A percentile compares a stretch with the other conserved stretches of the same genome.
Evolutionary conservation across 1,140 invertebrate genomes (phyloP).

Genomic region (Dendroctonus valens): DNA sequence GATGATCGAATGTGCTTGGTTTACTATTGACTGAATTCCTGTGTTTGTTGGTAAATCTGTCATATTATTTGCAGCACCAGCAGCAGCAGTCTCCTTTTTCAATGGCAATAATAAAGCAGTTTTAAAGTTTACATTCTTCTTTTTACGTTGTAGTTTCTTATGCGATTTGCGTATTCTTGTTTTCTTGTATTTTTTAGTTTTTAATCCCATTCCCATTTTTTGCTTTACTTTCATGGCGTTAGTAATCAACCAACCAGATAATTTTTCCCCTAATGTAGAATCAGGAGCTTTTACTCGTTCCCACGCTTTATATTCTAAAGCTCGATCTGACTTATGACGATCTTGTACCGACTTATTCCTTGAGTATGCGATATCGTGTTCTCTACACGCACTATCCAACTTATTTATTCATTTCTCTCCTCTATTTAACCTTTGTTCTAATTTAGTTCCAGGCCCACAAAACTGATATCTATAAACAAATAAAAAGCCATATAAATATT

Average conservation of each 20-base stretch:
- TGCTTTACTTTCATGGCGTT: constrained; percentile 26
- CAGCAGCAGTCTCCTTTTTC: too few species aligned
- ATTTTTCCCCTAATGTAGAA: constrained; percentile 13
- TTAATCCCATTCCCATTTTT: constrained; percentile 25
- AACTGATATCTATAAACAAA: too few species aligned
- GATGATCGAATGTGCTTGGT: constrained; percentile 9
- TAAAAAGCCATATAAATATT: too few species aligned
- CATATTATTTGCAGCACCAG: constrained; percentile 21
- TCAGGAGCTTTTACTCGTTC: constrained; percentile 8
- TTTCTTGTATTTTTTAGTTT: constrained; percentile 19
- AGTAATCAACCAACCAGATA: constrained; percentile 19
- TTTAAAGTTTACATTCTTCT: too few species aligned
- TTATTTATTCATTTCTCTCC: too few species aligned
- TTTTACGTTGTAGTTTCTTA: constrained; percentile 13
- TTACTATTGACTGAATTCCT: not conserved
- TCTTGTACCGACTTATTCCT: too few species aligned
- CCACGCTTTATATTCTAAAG: constrained; percentile 23
- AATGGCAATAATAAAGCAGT: too few species aligned
- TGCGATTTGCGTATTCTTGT: constrained; percentile 22
- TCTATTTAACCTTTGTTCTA: too few species aligned
- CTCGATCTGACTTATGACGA: constrained; percentile 13
- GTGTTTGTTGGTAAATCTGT: constrained; percentile 14
- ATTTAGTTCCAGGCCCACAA: too few species aligned
- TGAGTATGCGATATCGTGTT: too few species aligned
- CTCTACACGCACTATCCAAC: too few species aligned